Evolutionary conservation across 2,888 invertebrate genomes (phyloP).

Genomic region (Ernsta delagoae): DNA sequence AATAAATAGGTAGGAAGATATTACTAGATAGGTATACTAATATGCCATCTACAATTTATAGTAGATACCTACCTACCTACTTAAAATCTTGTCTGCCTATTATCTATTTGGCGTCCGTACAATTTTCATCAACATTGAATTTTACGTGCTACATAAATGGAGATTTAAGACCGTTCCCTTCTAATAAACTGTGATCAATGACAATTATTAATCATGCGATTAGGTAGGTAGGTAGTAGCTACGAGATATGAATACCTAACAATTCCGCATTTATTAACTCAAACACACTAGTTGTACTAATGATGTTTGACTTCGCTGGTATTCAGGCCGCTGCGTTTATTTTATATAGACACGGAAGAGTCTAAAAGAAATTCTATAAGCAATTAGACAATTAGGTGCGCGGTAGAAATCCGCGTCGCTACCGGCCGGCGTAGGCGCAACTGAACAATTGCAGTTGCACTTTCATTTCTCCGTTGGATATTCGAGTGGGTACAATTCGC

Average conservation of each 20-base stretch:
- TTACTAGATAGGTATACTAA: too few species aligned
- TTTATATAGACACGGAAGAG: constrained; percentile 48
- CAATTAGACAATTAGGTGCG: constrained; percentile 56
- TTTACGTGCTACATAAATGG: too few species aligned
- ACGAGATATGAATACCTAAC: constrained; percentile 25
- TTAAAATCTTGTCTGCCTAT: too few species aligned
- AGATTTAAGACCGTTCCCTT: too few species aligned
- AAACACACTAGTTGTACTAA: constrained; percentile 11
- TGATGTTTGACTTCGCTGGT: constrained; percentile 48
- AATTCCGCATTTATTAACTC: constrained; percentile 32
- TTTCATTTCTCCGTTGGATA: constrained; percentile 55
- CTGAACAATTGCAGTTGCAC: constrained; percentile 49
- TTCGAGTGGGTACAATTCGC: constrained; percentile 42
- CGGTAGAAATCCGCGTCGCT: constrained; percentile 51
- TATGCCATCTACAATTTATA: too few species aligned
- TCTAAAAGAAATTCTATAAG: constrained; percentile 63
- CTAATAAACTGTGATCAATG: too few species aligned
- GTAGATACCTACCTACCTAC: too few species aligned
- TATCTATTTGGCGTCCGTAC: too few species aligned
- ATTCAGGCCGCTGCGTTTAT: constrained; percentile 68
- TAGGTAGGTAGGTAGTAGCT: too few species aligned
- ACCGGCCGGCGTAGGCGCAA: constrained; percentile 47
- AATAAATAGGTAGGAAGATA: too few species aligned
- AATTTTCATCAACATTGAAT: too few species aligned
- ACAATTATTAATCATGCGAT: too few species aligned